These are phyloP conservation scores for Lasioglossum morio DNA, from an alignment of 2,888 invertebrate genomes.

Conservation along the genomic window DNA sequence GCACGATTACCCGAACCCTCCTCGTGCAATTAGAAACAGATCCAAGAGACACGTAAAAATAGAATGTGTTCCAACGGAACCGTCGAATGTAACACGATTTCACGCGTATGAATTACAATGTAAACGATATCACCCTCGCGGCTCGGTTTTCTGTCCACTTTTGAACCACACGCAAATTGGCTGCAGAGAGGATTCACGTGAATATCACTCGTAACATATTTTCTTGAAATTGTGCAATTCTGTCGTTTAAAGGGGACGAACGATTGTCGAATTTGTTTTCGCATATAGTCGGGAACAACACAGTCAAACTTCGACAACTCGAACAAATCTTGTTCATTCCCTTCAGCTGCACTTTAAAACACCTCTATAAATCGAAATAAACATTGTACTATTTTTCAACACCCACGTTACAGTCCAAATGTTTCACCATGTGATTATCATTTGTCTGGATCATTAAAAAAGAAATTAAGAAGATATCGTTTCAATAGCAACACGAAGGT, in stretches of 20 bases:
- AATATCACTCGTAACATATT: slow-evolving; percentile 4
- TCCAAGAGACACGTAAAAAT: slow-evolving; percentile 42
- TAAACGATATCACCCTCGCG: slow-evolving; percentile 19
- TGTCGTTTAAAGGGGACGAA: not conserved
- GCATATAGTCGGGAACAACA: no score
- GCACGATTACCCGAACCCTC: slow-evolving; percentile 49
- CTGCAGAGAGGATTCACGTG: not conserved
- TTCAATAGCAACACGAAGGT: no score
- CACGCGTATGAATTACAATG: slow-evolving; percentile 27
- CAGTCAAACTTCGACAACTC: no score
- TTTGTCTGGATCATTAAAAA: no score
- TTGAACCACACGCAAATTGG: not conserved
- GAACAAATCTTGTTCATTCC: no score
- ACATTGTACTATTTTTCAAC: no score
- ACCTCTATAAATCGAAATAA: no score
- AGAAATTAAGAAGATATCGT: no score
- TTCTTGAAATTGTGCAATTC: not conserved
- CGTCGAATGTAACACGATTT: slow-evolving; percentile 13
- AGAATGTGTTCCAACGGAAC: slow-evolving; percentile 13
- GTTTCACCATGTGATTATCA: no score
- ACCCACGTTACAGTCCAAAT: no score
- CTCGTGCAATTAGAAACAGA: slow-evolving; percentile 54
- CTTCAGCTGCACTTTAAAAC: no score
- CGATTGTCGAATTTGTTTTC: not conserved
- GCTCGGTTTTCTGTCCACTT: not conserved